phyloP scores from a whole-genome alignment of 64 coral and sea anemone genomes.

The Anthopleura sola region DNA sequence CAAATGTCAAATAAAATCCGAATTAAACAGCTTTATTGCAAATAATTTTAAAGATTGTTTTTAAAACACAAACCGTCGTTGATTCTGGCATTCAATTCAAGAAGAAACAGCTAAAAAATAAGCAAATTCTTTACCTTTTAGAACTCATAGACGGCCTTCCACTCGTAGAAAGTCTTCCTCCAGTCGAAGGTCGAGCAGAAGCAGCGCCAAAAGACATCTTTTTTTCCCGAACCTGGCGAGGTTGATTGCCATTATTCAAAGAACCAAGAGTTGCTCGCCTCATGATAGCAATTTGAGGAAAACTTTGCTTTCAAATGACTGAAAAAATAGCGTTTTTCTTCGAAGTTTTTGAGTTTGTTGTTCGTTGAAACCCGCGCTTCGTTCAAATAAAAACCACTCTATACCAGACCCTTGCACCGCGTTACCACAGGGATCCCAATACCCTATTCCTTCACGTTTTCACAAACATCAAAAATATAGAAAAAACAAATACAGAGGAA shows the following conservation, averaged over 20 bases:
- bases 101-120: not conserved
- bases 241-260: constrained; percentile 61
- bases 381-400: not conserved
- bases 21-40: too few relatives aligned
- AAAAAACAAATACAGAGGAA: too few relatives aligned
- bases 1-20: too few relatives aligned
- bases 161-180: constrained; percentile 22
- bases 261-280: constrained; percentile 47
- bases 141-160: constrained; percentile 42
- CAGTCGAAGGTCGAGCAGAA: constrained; percentile 16
- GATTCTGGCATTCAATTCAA: not conserved
- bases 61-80: too few relatives aligned
- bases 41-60: too few relatives aligned
- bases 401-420: not conserved
- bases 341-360: not conserved
- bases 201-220: constrained; percentile 45
- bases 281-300: constrained; percentile 21
- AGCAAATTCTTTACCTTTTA: not conserved
- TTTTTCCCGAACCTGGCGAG: constrained; percentile 30
- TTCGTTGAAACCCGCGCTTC: constrained; percentile 23
- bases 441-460: not conserved
- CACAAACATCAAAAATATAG: not conserved
- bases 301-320: not conserved
- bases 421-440: not conserved
- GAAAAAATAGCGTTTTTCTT: not conserved